Percentiles rank a stretch among this genome's conserved stretches.
These are phyloP conservation scores for Heliothis virescens DNA, from an alignment of 1,140 invertebrate species.

Conservation along the genomic window DNA sequence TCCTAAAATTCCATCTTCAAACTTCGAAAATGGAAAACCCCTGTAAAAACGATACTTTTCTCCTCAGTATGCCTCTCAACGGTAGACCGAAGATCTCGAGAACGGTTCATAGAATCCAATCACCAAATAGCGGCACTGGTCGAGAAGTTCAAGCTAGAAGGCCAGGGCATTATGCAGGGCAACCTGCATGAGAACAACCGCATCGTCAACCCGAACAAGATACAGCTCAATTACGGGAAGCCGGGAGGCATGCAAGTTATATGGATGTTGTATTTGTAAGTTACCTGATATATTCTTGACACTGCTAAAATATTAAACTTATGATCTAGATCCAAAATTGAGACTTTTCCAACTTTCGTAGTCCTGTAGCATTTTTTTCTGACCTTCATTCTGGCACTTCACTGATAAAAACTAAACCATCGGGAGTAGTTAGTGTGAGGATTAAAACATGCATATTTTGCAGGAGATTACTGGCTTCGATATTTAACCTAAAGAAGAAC, in stretches of 20 bases:
- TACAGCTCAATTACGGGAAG: slow-evolving; percentile 91
- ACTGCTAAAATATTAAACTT: not conserved
- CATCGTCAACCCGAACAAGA: slow-evolving; percentile 86
- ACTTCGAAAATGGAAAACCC: not conserved
- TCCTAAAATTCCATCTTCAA: not conserved
- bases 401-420: no score
- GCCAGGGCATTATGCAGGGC: slow-evolving; percentile 82
- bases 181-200: slow-evolving; percentile 78
- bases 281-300: slow-evolving; percentile 50
- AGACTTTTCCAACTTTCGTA: no score
- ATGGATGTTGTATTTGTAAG: slow-evolving; percentile 92
- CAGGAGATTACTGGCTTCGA: no score
- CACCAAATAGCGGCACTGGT: slow-evolving; percentile 96
- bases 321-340: no score
- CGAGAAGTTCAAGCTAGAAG: slow-evolving; percentile 95
- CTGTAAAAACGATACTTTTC: not conserved
- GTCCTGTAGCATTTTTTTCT: no score
- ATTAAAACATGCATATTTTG: no score
- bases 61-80: slow-evolving; percentile 94
- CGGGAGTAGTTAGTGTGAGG: no score
- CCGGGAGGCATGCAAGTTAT: slow-evolving; percentile 91
- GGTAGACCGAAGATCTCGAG: slow-evolving; percentile 94
- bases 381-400: no score
- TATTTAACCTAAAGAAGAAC: slow-evolving; percentile 91
- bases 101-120: slow-evolving; percentile 96